These are phyloP conservation scores for Herpetotheres cachinnans DNA, from an alignment of 2,113 vertebrate genomes.

Conservation along the genomic window DNA sequence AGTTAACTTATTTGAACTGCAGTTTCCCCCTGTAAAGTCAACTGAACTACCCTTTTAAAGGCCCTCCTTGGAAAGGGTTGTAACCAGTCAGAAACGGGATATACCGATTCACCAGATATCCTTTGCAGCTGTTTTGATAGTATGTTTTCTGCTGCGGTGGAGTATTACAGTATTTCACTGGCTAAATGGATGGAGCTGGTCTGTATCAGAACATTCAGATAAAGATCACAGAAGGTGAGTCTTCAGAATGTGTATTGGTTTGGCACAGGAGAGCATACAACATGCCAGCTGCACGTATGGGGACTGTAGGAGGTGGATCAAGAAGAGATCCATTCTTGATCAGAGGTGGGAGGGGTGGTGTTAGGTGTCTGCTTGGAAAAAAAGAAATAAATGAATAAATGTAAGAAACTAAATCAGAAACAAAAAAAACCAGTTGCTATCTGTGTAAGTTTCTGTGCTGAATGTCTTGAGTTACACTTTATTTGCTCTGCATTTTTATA, in stretches of 20 bases:
- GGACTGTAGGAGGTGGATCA: not conserved
- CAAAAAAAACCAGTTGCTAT: not conserved
- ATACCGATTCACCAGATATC: not conserved
- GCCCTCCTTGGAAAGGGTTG: not conserved
- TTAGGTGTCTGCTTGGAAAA: not conserved
- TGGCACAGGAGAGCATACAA: not conserved
- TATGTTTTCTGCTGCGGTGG: not conserved
- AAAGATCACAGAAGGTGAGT: not conserved
- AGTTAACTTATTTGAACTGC: not conserved
- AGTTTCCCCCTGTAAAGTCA: not conserved
- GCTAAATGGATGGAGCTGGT: too few species aligned
- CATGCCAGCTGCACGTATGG: not conserved
- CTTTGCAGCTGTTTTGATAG: not conserved
- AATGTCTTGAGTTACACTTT: not conserved
- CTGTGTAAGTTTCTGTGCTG: not conserved
- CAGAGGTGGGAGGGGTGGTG: not conserved
- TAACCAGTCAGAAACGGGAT: not conserved
- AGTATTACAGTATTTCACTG: not conserved
- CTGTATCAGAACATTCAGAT: not conserved
- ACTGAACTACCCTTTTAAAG: not conserved
- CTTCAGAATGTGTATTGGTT: not conserved
- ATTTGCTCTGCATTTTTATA: conserved; percentile 24
- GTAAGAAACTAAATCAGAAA: not conserved
- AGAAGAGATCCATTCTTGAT: not conserved
- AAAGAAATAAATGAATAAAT: not conserved